These are phyloP conservation scores for Nymphalis polychloros DNA, from an alignment of 2,888 invertebrate species.

Conservation along the genomic window DNA sequence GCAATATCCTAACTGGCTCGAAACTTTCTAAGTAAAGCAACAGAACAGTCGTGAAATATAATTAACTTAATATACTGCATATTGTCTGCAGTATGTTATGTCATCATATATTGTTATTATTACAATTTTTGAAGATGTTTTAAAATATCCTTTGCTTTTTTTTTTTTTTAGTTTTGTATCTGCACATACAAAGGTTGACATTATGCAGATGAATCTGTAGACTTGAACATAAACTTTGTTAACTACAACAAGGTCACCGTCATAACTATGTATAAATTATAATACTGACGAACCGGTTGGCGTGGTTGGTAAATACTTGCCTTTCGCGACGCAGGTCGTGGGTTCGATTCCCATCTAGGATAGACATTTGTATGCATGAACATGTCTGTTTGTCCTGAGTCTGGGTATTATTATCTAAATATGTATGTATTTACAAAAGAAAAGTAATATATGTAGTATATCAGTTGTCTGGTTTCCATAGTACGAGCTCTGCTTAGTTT, in stretches of 20 bases:
- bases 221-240: background rate
- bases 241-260: background rate
- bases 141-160: background rate
- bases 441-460: too few relatives aligned
- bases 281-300: too few relatives aligned
- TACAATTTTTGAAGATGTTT: background rate
- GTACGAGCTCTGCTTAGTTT: too few relatives aligned
- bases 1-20: constrained; percentile 13
- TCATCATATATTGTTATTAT: background rate
- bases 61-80: constrained; percentile 16
- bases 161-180: background rate
- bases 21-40: constrained; percentile 14
- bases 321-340: too few relatives aligned
- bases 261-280: constrained; percentile 3
- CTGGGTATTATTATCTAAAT: too few relatives aligned
- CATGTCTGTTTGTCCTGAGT: too few relatives aligned
- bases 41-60: constrained; percentile 9
- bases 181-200: background rate
- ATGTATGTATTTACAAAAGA: too few relatives aligned
- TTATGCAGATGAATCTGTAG: background rate
- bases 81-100: constrained; percentile 7
- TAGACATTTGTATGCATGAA: too few relatives aligned
- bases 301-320: too few relatives aligned
- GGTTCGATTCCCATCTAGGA: too few relatives aligned
- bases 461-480: too few relatives aligned